Conservation (phyloP, 2,113 vertebrate species). For the Xiphorhynchus elegans region DNA sequence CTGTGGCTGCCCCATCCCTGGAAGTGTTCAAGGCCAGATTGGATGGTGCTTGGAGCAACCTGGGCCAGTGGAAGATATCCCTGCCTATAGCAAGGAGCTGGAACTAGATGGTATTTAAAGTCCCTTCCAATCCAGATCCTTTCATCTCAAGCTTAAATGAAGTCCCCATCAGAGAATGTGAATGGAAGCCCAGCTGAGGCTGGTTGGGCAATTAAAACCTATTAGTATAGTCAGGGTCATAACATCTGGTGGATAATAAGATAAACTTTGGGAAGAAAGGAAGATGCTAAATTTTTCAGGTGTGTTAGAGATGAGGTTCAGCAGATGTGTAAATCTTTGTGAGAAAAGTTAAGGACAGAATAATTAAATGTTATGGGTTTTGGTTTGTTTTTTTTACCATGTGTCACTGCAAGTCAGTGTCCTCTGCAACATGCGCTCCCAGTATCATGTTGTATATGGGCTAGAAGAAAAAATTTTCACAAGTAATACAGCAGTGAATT, state of each 20-base stretch:
- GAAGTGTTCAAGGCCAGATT: not conserved
- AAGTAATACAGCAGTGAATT: not conserved
- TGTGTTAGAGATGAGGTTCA: not conserved
- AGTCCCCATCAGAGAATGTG: not conserved
- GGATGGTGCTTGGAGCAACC: not conserved
- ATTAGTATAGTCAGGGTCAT: not conserved
- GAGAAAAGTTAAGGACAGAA: not conserved
- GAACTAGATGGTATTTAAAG: not conserved
- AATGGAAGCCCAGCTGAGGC: not conserved
- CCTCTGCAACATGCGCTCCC: not conserved
- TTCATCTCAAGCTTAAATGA: not conserved
- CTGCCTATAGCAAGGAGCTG: accelerated
- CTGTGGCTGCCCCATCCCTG: not conserved
- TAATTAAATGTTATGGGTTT: not conserved
- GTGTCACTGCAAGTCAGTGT: not conserved
- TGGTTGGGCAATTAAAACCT: not conserved
- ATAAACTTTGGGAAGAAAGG: not conserved
- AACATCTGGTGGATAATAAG: not conserved
- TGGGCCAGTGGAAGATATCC: not conserved
- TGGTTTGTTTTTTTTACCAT: not conserved
- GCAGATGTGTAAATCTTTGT: not conserved
- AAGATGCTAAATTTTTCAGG: not conserved
- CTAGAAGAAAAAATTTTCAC: not conserved
- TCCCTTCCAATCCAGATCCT: too few species aligned
- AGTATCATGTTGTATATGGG: not conserved